Percentiles rank a stretch among this genome's conserved stretches.
These are phyloP conservation scores for Melipona beecheii DNA, from an alignment of 2,888 invertebrate genomes.

Conservation along the genomic window DNA sequence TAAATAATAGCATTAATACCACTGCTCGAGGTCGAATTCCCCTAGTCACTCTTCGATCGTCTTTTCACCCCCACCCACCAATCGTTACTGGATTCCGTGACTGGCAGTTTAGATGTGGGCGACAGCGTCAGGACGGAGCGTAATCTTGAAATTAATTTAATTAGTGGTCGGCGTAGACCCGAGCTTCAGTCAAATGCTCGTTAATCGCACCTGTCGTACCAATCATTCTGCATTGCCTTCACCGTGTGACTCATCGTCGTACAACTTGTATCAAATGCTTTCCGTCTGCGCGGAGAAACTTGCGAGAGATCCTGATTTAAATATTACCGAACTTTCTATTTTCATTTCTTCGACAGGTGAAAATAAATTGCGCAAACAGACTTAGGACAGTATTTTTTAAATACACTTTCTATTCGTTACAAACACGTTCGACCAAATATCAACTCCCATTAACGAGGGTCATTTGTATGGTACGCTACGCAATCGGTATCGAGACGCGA, in stretches of 20 bases:
- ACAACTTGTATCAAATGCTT: slow-evolving; percentile 20
- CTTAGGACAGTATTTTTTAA: background rate
- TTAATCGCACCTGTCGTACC: slow-evolving; percentile 81
- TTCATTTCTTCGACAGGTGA: no score
- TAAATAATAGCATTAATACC: slow-evolving; percentile 46
- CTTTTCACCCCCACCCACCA: background rate
- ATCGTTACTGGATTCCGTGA: slow-evolving; percentile 56
- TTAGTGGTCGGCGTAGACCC: slow-evolving; percentile 80
- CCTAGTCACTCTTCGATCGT: slow-evolving; percentile 48
- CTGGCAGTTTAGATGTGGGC: slow-evolving; percentile 59
- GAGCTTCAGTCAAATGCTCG: slow-evolving; percentile 80
- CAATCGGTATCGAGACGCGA: background rate
- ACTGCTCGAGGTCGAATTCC: slow-evolving; percentile 45
- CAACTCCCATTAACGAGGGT: background rate
- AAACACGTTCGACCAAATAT: background rate
- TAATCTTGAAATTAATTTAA: slow-evolving; percentile 81
- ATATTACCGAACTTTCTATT: background rate
- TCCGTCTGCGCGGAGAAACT: background rate
- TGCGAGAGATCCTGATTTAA: background rate
- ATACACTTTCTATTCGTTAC: background rate
- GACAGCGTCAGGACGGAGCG: slow-evolving; percentile 40
- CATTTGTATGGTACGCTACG: slow-evolving; percentile 11
- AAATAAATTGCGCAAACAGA: background rate
- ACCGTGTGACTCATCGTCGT: slow-evolving; percentile 17
- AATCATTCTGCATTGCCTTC: slow-evolving; percentile 53